Base-by-base conservation (phyloP, 30 jellyfish, hydroid and myxozoan genomes). In the Aurelia sp. region DNA sequence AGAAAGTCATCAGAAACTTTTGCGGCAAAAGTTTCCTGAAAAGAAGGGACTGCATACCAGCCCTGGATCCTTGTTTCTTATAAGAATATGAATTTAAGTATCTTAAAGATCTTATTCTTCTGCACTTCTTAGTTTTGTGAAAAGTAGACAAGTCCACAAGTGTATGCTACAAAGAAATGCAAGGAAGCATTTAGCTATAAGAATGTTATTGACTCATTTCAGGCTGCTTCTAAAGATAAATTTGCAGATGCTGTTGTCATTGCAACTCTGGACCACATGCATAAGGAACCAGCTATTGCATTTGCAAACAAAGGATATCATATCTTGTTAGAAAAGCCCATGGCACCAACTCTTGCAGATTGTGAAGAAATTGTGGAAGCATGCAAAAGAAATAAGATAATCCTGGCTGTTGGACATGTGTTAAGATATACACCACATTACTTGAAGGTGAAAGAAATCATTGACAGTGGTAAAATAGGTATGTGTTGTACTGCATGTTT, bases 211-310 rank as follows among this genome's bases (percentile, higher is more conserved):
- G 55, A 7, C 8, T 44, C 16, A 7, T 44, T 44, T 44, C 55
- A 90, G 97, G 93, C 93, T 11, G 90, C 86, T 12, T 71, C 66
- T 1, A 72, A 23, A 62, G 94, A 87, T 9, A 92, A 88, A 64
- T 92, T 92, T 88, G 98, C 98, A 31, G 98, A 92, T 88, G 98
- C 98, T 27, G 98, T 92, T 60, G 91, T 92, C 23, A 87, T 92
- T 47, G 96, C 93, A n/a, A 83, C 96, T 2, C 66, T 81, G 31
- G 98, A 83, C 53, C 79, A 87, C 66, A 63, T 81, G 71, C 98
- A 92, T 66, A 79, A 77, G 47, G 98, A 87, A 6, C 96, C 96
- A 35, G 62, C 86, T 63, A 70, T 92, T 23, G 98, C 97, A 35
- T 92, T 87, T 82, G 97, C 97, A 27, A 74, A 87, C 30, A 79